phyloP scores from a whole-genome alignment of 2,797 vertebrate species.

The Distichodus sexfasciatus region DNA sequence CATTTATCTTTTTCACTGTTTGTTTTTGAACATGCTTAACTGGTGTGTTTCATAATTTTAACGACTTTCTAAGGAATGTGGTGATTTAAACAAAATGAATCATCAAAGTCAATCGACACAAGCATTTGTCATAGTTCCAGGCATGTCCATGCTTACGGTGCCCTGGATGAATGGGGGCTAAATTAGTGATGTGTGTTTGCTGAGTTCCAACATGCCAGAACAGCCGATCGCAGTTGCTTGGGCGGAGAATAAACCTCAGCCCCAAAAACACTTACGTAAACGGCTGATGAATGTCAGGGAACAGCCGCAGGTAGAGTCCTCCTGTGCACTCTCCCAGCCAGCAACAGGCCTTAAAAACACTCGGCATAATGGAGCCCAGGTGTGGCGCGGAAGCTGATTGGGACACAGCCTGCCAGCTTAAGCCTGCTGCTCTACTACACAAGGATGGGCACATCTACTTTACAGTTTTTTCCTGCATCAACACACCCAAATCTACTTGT shows the following conservation, averaged over 20 bases:
- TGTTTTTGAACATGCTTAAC: too few relatives aligned
- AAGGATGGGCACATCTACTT: neutral
- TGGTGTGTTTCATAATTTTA: too few relatives aligned
- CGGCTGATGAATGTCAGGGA: neutral
- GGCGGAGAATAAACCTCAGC: neutral
- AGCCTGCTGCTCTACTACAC: neutral
- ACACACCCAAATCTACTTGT: neutral
- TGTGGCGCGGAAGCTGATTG: slow-evolving; percentile 1
- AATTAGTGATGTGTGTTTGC: neutral
- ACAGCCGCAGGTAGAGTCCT: slow-evolving; percentile 18
- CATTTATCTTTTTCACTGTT: too few relatives aligned
- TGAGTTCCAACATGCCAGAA: slow-evolving; percentile 24
- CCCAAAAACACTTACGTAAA: neutral
- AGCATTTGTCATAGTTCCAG: neutral
- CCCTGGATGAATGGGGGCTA: neutral
- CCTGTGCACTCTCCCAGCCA: neutral
- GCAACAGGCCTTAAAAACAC: neutral
- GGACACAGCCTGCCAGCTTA: neutral
- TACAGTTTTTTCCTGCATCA: neutral
- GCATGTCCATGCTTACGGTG: neutral
- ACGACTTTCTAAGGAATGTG: too few relatives aligned
- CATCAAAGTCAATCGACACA: neutral
- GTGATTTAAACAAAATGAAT: neutral
- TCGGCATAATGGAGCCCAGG: neutral
- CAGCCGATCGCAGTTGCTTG: neutral